phyloP scores from a whole-genome alignment of 2,113 vertebrate species.

The Oophaga pumilio region DNA sequence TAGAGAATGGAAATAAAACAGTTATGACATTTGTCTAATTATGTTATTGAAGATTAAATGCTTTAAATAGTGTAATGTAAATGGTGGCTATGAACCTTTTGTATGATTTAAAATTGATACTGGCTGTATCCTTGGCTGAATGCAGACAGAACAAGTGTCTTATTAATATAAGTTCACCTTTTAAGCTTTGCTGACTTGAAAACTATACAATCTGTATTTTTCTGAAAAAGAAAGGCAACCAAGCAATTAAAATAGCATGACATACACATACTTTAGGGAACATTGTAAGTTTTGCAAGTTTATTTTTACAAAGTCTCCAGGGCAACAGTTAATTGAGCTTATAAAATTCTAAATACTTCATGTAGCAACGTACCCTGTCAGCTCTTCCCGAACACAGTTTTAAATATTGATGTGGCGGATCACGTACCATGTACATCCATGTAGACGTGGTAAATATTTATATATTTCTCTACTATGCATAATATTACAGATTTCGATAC shows the following conservation, averaged over 20 bases:
- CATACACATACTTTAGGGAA: not conserved
- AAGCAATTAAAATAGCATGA: not conserved
- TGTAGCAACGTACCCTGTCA: constrained; percentile 7
- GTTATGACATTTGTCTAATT: no score
- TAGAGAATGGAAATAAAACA: no score
- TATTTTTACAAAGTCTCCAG: not conserved
- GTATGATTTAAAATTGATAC: no score
- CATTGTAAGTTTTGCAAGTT: constrained; percentile 17
- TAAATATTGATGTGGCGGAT: constrained; percentile 5
- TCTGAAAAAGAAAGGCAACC: not conserved
- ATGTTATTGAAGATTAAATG: no score
- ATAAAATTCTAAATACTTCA: constrained; percentile 16
- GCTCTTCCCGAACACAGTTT: not conserved
- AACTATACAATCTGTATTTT: not conserved
- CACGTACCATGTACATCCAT: constrained; percentile 30
- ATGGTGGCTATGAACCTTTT: no score
- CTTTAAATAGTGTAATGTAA: no score
- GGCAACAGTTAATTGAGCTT: constrained; percentile 14
- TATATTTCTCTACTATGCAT: constrained; percentile 39
- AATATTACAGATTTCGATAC: constrained; percentile 20
- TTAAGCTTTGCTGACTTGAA: not conserved
- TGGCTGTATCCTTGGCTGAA: not conserved
- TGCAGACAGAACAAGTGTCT: not conserved
- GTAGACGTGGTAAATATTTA: constrained; percentile 46
- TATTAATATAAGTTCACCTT: not conserved